These are phyloP conservation scores for Myrmophylax atrothorax DNA, from an alignment of 2,113 vertebrate species.

Conservation along the genomic window DNA sequence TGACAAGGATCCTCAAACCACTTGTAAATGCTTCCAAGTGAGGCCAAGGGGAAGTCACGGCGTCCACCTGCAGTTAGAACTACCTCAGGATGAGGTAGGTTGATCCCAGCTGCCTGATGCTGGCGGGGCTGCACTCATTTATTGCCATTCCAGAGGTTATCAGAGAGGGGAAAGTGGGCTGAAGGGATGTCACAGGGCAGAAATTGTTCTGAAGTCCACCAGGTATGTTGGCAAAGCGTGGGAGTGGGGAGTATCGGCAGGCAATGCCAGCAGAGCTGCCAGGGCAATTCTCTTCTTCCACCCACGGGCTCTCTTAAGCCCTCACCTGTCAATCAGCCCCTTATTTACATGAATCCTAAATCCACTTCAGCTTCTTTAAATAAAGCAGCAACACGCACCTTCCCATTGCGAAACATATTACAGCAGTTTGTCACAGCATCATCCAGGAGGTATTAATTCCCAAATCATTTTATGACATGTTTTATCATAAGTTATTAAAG, in stretches of 20 bases:
- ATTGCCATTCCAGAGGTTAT: neutral
- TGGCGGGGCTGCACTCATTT: neutral
- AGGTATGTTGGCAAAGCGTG: neutral
- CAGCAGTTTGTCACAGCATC: constrained; percentile 55
- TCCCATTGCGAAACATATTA: constrained; percentile 39
- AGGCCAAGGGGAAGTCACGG: neutral
- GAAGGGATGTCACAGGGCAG: neutral
- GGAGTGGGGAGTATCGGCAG: neutral
- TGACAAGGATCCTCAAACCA: neutral
- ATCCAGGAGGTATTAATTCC: constrained; percentile 62
- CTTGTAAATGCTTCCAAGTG: neutral
- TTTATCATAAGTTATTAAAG: constrained; percentile 69
- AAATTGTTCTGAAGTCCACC: neutral
- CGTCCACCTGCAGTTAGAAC: neutral
- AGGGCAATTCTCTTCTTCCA: neutral
- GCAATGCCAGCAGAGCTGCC: neutral
- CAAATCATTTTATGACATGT: constrained; percentile 63
- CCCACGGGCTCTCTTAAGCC: neutral
- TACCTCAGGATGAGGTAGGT: neutral
- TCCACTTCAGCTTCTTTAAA: constrained; percentile 27
- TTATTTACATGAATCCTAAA: constrained; percentile 38
- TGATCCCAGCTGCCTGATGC: neutral
- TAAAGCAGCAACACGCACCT: neutral
- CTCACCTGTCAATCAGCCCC: constrained; percentile 16
- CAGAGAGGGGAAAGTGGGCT: neutral